Base-by-base conservation (phyloP, 2,797 vertebrate species). In the Enteromius radiatus region DNA sequence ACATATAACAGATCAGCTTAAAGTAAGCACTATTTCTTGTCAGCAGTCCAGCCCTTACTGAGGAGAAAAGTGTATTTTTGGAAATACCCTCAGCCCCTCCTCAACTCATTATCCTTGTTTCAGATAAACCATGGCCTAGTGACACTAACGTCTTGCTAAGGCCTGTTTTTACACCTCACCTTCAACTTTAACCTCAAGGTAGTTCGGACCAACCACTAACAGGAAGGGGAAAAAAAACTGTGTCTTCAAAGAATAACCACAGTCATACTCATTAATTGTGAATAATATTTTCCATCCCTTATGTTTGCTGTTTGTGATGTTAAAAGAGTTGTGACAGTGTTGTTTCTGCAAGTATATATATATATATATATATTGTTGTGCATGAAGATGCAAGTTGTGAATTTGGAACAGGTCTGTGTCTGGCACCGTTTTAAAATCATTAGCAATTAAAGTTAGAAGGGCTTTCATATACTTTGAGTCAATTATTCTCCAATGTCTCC, bases 41-140 rank as follows among this genome's bases (percentile, higher is more conserved):
- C 28, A 56, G 12, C 17, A 10, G 36, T 68, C 65, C 5, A 12
- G 38, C 47, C 7, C 41, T 63, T 15, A 28, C 9, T 59, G 7
- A 70, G 28, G 33, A 70, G 14, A 77, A 76, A 64, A 64, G 3
- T 26, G 12, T 71, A 15, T 49, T 23, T 43, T 52, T 82, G 80
- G 84, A 85, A 85, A 79, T 79, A 79, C 75, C 84, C 84, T 73
- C n/a, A 23, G 28, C 36, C 4, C 28, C 71, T 81, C 43, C 45
- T 56, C 41, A 33, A 31, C 63, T 31, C 41, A 33, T 8, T 70
- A 26, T 49, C 45, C 45, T 64, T 28, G 47, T 49, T 76, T 63
- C 56, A 31, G 4, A 10, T 76, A 14, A 76, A 63, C 56, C 56
- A 63, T 59, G 26, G 43, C 61, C 61, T 79, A 41, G 49, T 61